phyloP scores from a whole-genome alignment of 2,888 invertebrate genomes.

The Muschampia plurimacula region DNA sequence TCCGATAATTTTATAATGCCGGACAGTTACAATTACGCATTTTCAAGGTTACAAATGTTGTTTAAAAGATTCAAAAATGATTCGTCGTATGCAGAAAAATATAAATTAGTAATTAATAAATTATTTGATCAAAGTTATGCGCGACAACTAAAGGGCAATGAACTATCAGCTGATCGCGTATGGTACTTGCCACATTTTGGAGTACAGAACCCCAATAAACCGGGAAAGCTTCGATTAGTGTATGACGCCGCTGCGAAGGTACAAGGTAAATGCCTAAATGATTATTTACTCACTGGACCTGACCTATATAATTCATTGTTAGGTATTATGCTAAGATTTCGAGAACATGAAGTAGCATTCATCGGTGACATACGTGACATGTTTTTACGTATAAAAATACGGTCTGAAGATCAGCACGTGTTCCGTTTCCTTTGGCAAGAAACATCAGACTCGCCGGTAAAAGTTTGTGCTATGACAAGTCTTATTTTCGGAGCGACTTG shows the following conservation, averaged over 20 bases:
- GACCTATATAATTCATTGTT: conserved; percentile 44
- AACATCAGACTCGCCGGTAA: not conserved
- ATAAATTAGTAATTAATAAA: not conserved
- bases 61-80: not conserved
- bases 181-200: conserved; percentile 44
- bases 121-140: conserved; percentile 5
- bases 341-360: not conserved
- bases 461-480: conserved; percentile 35
- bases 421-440: conserved; percentile 8
- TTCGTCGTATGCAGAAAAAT: not conserved
- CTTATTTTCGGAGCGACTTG: conserved; percentile 45
- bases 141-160: not conserved
- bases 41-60: conserved; percentile 2
- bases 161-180: conserved; percentile 20
- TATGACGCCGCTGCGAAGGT: conserved; percentile 43
- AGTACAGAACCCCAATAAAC: conserved; percentile 43
- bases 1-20: not conserved
- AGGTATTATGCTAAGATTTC: conserved; percentile 40
- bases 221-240: conserved; percentile 42
- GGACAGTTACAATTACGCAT: not conserved
- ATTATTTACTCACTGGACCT: conserved; percentile 41
- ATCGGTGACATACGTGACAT: conserved; percentile 31
- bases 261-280: conserved; percentile 39
- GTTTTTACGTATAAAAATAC: conserved; percentile 42
- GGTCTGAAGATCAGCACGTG: conserved; percentile 26